Conservation (phyloP, 2,797 vertebrate species). For the Lutjanus campechanus region DNA sequence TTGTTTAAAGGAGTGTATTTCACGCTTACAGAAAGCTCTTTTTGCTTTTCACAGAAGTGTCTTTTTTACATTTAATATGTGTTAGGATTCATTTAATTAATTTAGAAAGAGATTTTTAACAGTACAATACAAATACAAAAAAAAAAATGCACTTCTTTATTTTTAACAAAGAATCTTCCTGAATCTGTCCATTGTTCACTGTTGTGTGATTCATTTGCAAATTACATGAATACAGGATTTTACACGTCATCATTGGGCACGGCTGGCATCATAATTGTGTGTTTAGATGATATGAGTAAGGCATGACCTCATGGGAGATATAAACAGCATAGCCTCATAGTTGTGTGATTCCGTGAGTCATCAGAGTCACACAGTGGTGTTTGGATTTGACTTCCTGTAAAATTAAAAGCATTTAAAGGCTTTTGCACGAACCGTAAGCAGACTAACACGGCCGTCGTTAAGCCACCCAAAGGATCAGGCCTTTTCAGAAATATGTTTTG, state of each 20-base stretch:
- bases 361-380: slow-evolving; percentile 72
- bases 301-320: slow-evolving; percentile 83
- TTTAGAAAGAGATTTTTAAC: neutral
- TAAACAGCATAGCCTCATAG: slow-evolving; percentile 80
- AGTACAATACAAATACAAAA: neutral
- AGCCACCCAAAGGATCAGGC: slow-evolving; percentile 29
- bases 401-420: slow-evolving; percentile 69
- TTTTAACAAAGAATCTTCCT: neutral
- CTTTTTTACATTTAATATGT: neutral
- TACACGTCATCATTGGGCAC: slow-evolving; percentile 53
- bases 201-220: slow-evolving; percentile 51
- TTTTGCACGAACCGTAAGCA: slow-evolving; percentile 49
- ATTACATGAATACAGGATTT: slow-evolving; percentile 35
- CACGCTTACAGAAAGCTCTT: slow-evolving; percentile 3
- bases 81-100: neutral
- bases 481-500: slow-evolving; percentile 73
- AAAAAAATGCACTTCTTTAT: too few relatives aligned
- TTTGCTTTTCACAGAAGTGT: neutral
- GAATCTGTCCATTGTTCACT: slow-evolving; percentile 9
- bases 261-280: slow-evolving; percentile 77
- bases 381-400: slow-evolving; percentile 78
- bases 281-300: slow-evolving; percentile 83
- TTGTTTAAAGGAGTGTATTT: slow-evolving; percentile 13
- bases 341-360: slow-evolving; percentile 82
- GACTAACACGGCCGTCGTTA: slow-evolving; percentile 59